phyloP scores from a whole-genome alignment of 2,113 vertebrate species.

The Pionites leucogaster region DNA sequence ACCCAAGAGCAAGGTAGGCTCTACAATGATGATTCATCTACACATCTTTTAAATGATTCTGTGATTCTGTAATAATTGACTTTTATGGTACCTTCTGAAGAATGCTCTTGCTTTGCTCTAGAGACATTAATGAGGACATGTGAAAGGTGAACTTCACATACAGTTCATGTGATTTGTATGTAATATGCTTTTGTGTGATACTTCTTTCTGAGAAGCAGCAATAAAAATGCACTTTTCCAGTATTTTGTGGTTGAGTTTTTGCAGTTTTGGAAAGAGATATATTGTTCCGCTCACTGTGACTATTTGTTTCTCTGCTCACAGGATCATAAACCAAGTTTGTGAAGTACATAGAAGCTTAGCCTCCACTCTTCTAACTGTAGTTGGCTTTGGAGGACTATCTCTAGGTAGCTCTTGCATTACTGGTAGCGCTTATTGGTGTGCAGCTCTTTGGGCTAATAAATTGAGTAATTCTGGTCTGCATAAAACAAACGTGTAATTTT shows the following conservation, averaged over 20 bases:
- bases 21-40: background rate
- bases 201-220: background rate
- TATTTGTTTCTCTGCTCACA: background rate
- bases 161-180: background rate
- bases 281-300: background rate
- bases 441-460: background rate
- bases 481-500: background rate
- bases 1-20: constrained; percentile 89
- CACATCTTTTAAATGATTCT: background rate
- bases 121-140: background rate
- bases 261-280: background rate
- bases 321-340: background rate
- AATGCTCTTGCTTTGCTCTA: background rate
- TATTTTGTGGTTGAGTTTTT: background rate
- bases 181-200: background rate
- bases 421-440: background rate
- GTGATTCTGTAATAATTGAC: background rate
- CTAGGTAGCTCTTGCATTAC: background rate
- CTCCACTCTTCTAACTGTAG: background rate
- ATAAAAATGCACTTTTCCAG: background rate
- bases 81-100: background rate
- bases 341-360: background rate
- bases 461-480: background rate
- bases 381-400: background rate
- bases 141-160: background rate